Percentiles rank a stretch among this genome's conserved stretches.
These are phyloP conservation scores for Hucho hucho DNA, from an alignment of 2,113 vertebrate species.

Conservation along the genomic window DNA sequence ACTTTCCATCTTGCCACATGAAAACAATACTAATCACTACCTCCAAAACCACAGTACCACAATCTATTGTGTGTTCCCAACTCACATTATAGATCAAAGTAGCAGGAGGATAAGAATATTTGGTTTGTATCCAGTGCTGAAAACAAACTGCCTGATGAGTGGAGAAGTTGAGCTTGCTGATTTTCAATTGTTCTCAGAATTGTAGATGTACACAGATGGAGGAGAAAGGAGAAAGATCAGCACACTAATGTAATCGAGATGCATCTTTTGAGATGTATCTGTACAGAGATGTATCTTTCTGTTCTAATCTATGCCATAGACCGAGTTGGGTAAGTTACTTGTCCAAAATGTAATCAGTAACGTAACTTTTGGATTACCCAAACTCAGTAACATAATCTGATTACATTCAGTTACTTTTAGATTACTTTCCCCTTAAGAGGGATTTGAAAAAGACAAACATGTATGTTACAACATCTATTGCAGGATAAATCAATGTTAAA, in stretches of 20 bases:
- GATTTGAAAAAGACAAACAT: too few species aligned
- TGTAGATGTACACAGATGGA: not conserved
- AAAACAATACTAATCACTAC: conserved; percentile 35
- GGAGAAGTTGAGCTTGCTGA: not conserved
- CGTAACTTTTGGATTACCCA: too few species aligned
- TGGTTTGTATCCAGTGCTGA: not conserved
- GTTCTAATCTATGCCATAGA: not conserved
- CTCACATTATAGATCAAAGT: not conserved
- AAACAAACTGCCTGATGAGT: not conserved
- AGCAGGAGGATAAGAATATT: not conserved
- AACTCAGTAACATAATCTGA: too few species aligned
- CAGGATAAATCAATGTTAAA: too few species aligned
- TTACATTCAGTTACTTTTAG: too few species aligned
- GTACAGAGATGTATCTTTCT: not conserved
- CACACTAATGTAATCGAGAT: not conserved
- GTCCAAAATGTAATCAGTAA: too few species aligned
- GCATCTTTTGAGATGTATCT: not conserved
- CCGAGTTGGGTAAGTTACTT: too few species aligned
- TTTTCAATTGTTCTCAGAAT: not conserved
- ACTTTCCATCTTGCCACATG: conserved; percentile 6
- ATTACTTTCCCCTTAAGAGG: too few species aligned
- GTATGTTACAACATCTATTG: too few species aligned
- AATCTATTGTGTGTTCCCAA: not conserved
- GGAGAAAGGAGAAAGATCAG: not conserved
- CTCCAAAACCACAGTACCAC: conserved; percentile 1